These are phyloP conservation scores for Ditula angustiorana DNA, from an alignment of 2,888 invertebrate genomes.

Conservation along the genomic window DNA sequence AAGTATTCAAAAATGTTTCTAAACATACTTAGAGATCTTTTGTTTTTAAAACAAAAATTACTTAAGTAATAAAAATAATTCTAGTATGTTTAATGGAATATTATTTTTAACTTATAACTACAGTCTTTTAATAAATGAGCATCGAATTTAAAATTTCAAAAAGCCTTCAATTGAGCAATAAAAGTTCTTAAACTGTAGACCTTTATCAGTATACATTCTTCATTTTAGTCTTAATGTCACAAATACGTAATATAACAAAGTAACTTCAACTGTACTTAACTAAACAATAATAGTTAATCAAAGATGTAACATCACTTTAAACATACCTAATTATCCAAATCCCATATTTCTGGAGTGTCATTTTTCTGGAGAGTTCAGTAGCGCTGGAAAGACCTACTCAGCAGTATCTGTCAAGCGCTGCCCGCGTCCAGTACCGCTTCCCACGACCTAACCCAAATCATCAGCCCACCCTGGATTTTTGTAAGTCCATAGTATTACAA, in stretches of 20 bases:
- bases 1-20: not conserved
- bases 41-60: constrained; percentile 34
- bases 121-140: constrained; percentile 36
- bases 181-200: not conserved
- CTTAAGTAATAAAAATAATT: constrained; percentile 19
- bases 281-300: no score
- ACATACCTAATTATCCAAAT: no score
- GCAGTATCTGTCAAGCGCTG: no score
- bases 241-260: not conserved
- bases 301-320: no score
- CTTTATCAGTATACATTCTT: not conserved
- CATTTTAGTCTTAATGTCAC: not conserved
- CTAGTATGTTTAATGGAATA: constrained; percentile 27
- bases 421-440: no score
- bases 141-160: not conserved
- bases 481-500: constrained; percentile 53
- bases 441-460: no score
- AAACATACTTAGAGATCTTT: constrained; percentile 25
- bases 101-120: constrained; percentile 17
- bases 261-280: no score
- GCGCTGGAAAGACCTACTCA: no score
- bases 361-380: no score
- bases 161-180: not conserved
- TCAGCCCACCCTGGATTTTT: no score
- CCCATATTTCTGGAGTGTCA: no score